Conservation (phyloP, 2,888 invertebrate genomes). For the Cosmopolites sordidus region DNA sequence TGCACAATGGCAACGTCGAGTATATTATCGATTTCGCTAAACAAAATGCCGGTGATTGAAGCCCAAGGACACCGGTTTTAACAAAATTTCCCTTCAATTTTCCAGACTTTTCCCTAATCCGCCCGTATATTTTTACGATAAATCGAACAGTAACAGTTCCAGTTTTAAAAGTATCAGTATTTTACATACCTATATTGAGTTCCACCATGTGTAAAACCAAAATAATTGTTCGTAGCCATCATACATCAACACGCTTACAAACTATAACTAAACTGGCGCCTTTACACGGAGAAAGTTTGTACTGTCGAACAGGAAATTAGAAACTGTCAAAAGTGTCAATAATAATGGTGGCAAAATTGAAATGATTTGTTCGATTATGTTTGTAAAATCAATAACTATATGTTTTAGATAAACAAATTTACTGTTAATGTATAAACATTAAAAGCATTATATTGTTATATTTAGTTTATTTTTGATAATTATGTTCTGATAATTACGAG, state of each 20-base stretch:
- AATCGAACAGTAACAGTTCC: background rate
- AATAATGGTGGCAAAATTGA: too few species aligned
- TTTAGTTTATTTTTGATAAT: too few species aligned
- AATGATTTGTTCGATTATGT: too few species aligned
- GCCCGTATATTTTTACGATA: too few species aligned
- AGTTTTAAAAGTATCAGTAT: constrained; percentile 5
- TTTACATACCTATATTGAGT: constrained; percentile 82
- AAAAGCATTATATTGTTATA: too few species aligned
- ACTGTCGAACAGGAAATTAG: background rate
- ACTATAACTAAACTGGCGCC: constrained; percentile 22
- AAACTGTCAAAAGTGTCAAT: background rate
- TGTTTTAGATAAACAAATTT: too few species aligned
- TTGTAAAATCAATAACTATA: too few species aligned
- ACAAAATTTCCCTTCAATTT: constrained; percentile 1
- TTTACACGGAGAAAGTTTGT: background rate
- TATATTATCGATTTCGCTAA: background rate
- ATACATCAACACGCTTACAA: constrained; percentile 36
- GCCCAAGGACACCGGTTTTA: constrained; percentile 45
- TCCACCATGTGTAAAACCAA: constrained; percentile 90
- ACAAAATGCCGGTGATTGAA: constrained; percentile 47
- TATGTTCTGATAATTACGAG: too few species aligned
- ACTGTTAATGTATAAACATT: too few species aligned
- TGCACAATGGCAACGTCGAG: too few species aligned
- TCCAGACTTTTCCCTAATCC: too few species aligned
- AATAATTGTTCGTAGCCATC: constrained; percentile 90